Conservation (phyloP, 2,113 vertebrate genomes). For the Panurus biarmicus region DNA sequence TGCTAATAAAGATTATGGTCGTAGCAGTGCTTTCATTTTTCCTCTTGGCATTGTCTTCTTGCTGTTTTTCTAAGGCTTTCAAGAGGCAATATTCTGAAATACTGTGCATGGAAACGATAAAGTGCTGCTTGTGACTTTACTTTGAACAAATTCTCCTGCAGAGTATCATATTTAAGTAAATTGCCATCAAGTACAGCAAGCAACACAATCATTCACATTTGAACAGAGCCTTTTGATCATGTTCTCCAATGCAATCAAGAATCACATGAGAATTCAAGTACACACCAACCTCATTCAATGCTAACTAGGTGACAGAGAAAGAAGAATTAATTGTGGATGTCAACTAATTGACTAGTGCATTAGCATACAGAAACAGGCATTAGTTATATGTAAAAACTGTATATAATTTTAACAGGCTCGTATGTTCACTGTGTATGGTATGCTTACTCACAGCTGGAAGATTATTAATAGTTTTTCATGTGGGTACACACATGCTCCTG, state of each 20-base stretch:
- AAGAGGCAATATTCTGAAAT: slow-evolving; percentile 66
- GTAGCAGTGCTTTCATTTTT: slow-evolving; percentile 44
- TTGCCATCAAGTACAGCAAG: slow-evolving; percentile 68
- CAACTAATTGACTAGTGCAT: slow-evolving; percentile 33
- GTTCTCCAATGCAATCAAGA: slow-evolving; percentile 72
- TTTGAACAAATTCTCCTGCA: slow-evolving; percentile 75
- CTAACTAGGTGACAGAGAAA: slow-evolving; percentile 65
- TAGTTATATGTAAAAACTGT: neutral
- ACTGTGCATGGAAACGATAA: slow-evolving; percentile 75
- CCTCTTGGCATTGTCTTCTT: slow-evolving; percentile 37
- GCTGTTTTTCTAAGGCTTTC: slow-evolving; percentile 34
- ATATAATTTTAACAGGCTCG: neutral
- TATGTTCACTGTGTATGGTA: neutral
- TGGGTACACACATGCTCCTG: neutral
- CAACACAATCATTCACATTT: slow-evolving; percentile 69
- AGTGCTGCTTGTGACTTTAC: slow-evolving; percentile 68
- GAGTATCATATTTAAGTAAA: slow-evolving; percentile 81
- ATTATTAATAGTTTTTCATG: neutral
- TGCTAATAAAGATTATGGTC: neutral
- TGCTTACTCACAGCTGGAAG: neutral
- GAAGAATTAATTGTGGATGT: slow-evolving; percentile 56
- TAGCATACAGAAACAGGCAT: slow-evolving; percentile 21
- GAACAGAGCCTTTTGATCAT: slow-evolving; percentile 75
- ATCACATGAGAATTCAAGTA: slow-evolving; percentile 68
- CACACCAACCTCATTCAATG: slow-evolving; percentile 16